phyloP scores from a whole-genome alignment of 2,113 vertebrate genomes.

The Megaceryle torquata region DNA sequence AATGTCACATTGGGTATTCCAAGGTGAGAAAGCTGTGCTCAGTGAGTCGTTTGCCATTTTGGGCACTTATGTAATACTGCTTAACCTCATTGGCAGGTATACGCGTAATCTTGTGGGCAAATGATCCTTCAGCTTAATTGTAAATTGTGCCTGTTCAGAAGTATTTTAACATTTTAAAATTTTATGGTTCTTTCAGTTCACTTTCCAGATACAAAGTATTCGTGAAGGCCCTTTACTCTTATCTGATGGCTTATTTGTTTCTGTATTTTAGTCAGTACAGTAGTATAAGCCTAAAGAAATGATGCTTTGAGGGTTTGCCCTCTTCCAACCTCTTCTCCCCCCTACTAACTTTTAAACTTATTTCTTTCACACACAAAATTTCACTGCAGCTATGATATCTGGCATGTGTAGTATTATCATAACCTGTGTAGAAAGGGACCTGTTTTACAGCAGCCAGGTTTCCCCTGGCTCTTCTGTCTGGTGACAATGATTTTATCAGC shows the following conservation, averaged over 20 bases:
- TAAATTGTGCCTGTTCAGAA: background rate
- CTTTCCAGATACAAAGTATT: background rate
- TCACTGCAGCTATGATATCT: background rate
- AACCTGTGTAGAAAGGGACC: background rate
- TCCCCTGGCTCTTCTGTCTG: background rate
- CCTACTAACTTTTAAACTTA: background rate
- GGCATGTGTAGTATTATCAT: background rate
- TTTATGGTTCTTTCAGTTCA: background rate
- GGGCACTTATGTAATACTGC: background rate
- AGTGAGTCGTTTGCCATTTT: background rate
- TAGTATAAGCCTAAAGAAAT: background rate
- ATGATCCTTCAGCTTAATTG: background rate
- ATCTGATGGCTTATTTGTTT: background rate
- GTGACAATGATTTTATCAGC: background rate
- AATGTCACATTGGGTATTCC: slow-evolving; percentile 97
- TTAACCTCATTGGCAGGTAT: background rate
- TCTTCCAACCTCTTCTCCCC: background rate
- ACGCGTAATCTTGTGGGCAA: background rate
- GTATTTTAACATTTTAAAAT: background rate
- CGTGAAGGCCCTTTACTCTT: background rate
- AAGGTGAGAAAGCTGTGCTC: slow-evolving; percentile 74
- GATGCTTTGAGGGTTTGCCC: background rate
- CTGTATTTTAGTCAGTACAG: background rate
- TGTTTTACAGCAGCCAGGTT: background rate
- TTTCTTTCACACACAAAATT: background rate